A percentile compares a stretch with the other conserved stretches of the same genome.
phyloP scores from a whole-genome alignment of 2,888 invertebrate species.

The Cantharis flavilabris region DNA sequence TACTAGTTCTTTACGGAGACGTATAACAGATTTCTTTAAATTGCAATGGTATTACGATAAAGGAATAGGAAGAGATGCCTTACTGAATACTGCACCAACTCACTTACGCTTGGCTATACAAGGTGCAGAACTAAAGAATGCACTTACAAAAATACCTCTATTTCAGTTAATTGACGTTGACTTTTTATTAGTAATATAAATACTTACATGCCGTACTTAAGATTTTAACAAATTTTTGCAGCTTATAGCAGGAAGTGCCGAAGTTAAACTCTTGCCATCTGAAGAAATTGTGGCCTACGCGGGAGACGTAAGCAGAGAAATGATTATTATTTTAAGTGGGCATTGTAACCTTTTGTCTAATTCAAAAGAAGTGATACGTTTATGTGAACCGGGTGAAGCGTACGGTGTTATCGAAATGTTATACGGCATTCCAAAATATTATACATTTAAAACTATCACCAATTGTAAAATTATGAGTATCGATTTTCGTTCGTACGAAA shows the following conservation, averaged over 20 bases:
- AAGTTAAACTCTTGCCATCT: constrained; percentile 56
- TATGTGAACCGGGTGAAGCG: constrained; percentile 53
- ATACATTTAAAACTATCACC: constrained; percentile 59
- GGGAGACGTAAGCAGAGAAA: constrained; percentile 58
- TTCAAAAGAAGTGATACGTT: constrained; percentile 47
- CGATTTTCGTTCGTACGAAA: constrained; percentile 57
- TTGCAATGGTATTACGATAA: constrained; percentile 14
- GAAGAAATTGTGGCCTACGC: constrained; percentile 59
- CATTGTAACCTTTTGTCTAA: constrained; percentile 55
- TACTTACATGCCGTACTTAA: neutral
- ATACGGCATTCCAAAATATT: constrained; percentile 58
- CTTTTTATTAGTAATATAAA: constrained; percentile 15
- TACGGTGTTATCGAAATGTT: constrained; percentile 60
- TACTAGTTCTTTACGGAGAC: neutral
- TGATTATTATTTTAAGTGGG: constrained; percentile 59
- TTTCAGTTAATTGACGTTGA: constrained; percentile 21
- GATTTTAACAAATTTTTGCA: constrained; percentile 49
- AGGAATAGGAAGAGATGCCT: constrained; percentile 4
- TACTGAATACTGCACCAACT: neutral
- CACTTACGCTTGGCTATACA: constrained; percentile 6
- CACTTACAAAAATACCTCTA: neutral
- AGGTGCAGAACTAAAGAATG: constrained; percentile 4
- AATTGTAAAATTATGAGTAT: constrained; percentile 60
- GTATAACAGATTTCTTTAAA: constrained; percentile 8
- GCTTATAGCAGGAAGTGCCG: constrained; percentile 56